A percentile compares a stretch with the other conserved stretches of the same genome.
Evolutionary conservation across 64 coral and sea anemone species (phyloP).

Genomic region (Dendrophyllia cribrosa): DNA sequence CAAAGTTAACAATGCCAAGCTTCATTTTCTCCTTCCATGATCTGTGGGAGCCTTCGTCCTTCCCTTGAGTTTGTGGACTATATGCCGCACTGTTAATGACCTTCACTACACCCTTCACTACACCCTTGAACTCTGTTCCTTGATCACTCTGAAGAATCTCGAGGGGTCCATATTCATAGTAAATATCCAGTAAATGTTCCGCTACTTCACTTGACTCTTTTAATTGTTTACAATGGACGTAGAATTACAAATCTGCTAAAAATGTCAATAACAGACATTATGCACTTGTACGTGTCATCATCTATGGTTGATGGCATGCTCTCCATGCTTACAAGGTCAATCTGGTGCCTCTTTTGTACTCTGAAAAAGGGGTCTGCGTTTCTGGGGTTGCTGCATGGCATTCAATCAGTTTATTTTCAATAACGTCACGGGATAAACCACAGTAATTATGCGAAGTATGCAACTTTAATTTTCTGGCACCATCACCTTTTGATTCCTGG

Average conservation of each 20-base stretch:
- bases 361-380: constrained; percentile 29
- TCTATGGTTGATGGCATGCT: constrained; percentile 31
- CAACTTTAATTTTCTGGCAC: not conserved
- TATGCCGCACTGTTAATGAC: constrained; percentile 22
- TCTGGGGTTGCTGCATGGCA: constrained; percentile 10
- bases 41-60: not conserved
- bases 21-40: not conserved
- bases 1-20: not conserved
- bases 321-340: constrained; percentile 29
- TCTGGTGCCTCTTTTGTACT: constrained; percentile 53
- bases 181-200: constrained; percentile 10
- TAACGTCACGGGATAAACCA: constrained; percentile 15
- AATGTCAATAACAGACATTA: constrained; percentile 62
- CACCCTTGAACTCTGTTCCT: constrained; percentile 32
- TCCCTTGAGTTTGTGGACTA: constrained; percentile 37
- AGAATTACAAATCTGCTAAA: constrained; percentile 54
- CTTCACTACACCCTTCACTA: no score
- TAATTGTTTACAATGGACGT: not conserved
- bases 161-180: constrained; percentile 25
- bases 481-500: constrained; percentile 27
- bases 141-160: constrained; percentile 41
- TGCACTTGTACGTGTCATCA: constrained; percentile 32
- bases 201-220: constrained; percentile 31
- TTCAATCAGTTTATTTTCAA: constrained; percentile 22
- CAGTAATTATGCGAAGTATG: constrained; percentile 11